These are phyloP conservation scores for Raphicerus campestris DNA, from an alignment of 2,113 vertebrate genomes.

Conservation along the genomic window DNA sequence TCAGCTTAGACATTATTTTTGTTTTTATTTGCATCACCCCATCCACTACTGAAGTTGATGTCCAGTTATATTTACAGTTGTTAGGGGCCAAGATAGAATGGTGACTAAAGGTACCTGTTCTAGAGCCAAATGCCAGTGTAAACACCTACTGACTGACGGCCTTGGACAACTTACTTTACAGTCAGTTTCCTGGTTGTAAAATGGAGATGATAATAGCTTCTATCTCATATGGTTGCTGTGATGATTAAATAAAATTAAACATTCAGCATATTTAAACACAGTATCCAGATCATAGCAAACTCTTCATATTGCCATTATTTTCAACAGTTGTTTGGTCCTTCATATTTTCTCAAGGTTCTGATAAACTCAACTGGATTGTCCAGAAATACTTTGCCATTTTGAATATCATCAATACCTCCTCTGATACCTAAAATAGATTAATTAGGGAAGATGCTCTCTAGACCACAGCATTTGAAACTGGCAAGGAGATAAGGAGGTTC, in stretches of 20 bases:
- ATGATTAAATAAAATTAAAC: not conserved
- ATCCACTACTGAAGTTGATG: not conserved
- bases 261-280: not conserved
- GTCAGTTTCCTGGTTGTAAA: not conserved
- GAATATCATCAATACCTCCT: slow-evolving; percentile 27
- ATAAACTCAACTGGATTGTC: slow-evolving; percentile 23
- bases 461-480: slow-evolving; percentile 33
- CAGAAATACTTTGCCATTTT: slow-evolving; percentile 21
- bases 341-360: slow-evolving; percentile 26
- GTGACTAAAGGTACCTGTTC: not conserved
- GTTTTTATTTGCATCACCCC: not conserved
- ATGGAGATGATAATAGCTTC: not conserved
- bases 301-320: not conserved
- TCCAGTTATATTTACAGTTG: not conserved
- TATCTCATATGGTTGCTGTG: not conserved
- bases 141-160: not conserved
- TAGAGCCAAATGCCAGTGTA: not conserved
- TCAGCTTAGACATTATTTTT: not conserved
- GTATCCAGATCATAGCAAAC: not conserved
- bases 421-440: slow-evolving; percentile 32
- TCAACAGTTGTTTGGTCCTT: not conserved
- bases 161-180: not conserved
- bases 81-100: not conserved
- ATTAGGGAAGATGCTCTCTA: slow-evolving; percentile 49
- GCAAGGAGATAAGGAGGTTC: slow-evolving; percentile 11